These are phyloP conservation scores for Mimachlamys varia DNA, from an alignment of 2,888 invertebrate genomes.

Conservation along the genomic window DNA sequence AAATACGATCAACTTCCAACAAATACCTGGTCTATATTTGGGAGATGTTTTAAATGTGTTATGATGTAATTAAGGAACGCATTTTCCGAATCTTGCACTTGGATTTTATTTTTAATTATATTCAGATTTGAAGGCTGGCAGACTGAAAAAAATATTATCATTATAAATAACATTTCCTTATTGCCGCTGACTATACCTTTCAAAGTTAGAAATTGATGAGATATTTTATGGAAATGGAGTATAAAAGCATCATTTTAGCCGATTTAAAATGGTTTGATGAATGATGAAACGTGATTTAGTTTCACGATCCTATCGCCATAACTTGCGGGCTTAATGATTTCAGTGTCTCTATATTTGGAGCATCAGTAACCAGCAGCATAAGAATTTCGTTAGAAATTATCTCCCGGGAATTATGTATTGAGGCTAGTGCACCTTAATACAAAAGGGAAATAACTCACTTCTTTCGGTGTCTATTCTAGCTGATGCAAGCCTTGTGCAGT, in stretches of 20 bases:
- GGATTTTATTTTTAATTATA: too few relatives aligned
- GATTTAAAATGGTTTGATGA: conserved; percentile 18
- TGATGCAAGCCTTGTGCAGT: not conserved
- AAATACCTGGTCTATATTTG: too few relatives aligned
- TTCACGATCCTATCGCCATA: not conserved
- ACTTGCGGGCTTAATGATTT: not conserved
- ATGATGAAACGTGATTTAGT: not conserved
- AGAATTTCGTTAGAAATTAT: too few relatives aligned
- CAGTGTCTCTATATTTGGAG: not conserved
- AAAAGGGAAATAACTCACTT: not conserved
- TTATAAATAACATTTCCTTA: not conserved
- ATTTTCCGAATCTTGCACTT: too few relatives aligned
- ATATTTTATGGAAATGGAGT: not conserved
- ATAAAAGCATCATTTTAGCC: not conserved
- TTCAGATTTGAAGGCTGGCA: not conserved
- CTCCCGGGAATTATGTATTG: not conserved
- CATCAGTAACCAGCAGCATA: not conserved
- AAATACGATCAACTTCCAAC: too few relatives aligned
- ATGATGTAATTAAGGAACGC: too few relatives aligned
- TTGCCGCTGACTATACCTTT: not conserved
- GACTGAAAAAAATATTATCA: not conserved
- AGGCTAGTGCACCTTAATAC: not conserved
- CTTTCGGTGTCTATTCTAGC: not conserved
- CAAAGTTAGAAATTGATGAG: not conserved
- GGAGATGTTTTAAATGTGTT: too few relatives aligned